These are phyloP conservation scores for Cosmia trapezina DNA, from an alignment of 2,888 invertebrate species.

Conservation along the genomic window DNA sequence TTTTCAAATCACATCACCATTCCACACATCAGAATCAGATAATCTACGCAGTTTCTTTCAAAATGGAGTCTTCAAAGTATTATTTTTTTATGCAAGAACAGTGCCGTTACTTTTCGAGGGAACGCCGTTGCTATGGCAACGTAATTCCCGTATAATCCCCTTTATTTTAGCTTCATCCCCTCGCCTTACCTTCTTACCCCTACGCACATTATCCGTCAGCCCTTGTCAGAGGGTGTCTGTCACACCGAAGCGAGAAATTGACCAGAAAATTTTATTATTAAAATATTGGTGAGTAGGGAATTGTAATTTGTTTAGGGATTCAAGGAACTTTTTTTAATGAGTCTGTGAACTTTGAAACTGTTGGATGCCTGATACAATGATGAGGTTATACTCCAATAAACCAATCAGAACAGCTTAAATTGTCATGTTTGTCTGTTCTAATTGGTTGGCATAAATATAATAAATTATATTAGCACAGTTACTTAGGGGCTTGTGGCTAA, in stretches of 20 bases:
- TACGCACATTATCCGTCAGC: conserved; percentile 73
- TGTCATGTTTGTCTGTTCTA: background rate
- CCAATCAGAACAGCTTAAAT: background rate
- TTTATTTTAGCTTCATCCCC: conserved; percentile 85
- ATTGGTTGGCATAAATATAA: background rate
- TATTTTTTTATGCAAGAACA: conserved; percentile 81
- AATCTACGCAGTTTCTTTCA: conserved; percentile 28
- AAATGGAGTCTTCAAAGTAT: conserved; percentile 51
- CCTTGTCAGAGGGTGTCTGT: conserved; percentile 67
- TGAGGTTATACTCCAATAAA: background rate
- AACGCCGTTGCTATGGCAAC: conserved; percentile 80
- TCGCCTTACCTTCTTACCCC: conserved; percentile 69
- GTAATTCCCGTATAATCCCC: conserved; percentile 85
- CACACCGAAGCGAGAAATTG: conserved; percentile 74
- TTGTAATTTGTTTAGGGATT: conserved; percentile 17
- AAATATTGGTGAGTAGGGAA: conserved; percentile 15
- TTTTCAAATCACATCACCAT: conserved; percentile 1
- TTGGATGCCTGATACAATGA: background rate
- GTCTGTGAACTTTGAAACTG: background rate
- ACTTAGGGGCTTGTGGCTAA: no score
- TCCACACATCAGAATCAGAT: conserved; percentile 3
- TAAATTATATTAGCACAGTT: background rate
- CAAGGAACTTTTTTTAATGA: background rate
- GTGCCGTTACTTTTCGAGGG: conserved; percentile 66
- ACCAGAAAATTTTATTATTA: conserved; percentile 24